phyloP scores from a whole-genome alignment of 2,113 vertebrate species.

The Stegastes partitus region DNA sequence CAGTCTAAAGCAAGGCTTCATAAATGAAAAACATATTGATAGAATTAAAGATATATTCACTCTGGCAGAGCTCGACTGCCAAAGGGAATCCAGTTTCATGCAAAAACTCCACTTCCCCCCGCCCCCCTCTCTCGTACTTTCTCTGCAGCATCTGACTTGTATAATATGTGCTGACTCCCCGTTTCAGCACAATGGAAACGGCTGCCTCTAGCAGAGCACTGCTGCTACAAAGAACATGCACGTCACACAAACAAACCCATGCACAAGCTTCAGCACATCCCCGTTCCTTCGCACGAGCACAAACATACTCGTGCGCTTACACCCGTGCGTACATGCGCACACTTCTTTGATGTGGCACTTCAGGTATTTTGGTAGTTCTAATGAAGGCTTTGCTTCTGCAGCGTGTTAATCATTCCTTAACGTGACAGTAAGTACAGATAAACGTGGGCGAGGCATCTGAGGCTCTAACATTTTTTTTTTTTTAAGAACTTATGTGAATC shows the following conservation, averaged over 20 bases:
- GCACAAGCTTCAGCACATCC: slow-evolving; percentile 27
- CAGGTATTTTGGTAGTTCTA: slow-evolving; percentile 28
- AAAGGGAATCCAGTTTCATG: slow-evolving; percentile 32
- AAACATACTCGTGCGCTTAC: neutral
- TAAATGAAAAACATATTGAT: slow-evolving; percentile 58
- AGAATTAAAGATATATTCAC: slow-evolving; percentile 51
- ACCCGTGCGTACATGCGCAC: neutral
- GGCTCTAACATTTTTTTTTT: neutral
- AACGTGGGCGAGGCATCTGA: neutral
- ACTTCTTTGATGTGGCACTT: slow-evolving; percentile 23
- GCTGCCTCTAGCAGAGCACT: slow-evolving; percentile 54
- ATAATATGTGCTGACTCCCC: slow-evolving; percentile 72
- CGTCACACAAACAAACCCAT: slow-evolving; percentile 30
- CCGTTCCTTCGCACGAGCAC: neutral
- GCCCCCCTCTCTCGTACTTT: slow-evolving; percentile 34
- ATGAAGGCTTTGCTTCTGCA: neutral
- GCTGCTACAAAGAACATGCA: slow-evolving; percentile 33
- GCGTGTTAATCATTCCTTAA: slow-evolving; percentile 2
- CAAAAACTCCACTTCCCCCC: slow-evolving; percentile 30
- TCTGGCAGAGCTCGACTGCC: slow-evolving; percentile 10
- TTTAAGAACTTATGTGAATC: neutral
- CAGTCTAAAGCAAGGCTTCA: neutral
- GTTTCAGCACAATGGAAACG: slow-evolving; percentile 64
- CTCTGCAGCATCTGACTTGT: slow-evolving; percentile 53
- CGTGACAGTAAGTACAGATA: neutral